Conservation (phyloP, 2,888 invertebrate genomes). For the Troides aeacus region DNA sequence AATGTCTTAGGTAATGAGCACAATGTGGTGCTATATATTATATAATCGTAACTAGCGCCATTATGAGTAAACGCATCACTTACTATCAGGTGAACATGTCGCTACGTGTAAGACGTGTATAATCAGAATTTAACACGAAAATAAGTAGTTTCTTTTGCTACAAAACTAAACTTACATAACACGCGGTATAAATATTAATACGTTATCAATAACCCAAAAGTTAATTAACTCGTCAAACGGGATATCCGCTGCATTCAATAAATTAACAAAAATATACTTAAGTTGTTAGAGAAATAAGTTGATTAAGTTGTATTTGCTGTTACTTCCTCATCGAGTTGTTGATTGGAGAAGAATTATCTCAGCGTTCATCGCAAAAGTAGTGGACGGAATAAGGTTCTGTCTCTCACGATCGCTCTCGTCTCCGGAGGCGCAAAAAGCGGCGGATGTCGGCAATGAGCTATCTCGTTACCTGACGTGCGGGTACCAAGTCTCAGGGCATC, state of each 20-base stretch:
- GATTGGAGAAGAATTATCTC: constrained; percentile 1
- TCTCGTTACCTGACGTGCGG: constrained; percentile 21
- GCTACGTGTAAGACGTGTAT: too few species aligned
- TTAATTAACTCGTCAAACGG: constrained; percentile 10
- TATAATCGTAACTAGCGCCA: too few species aligned
- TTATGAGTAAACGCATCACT: too few species aligned
- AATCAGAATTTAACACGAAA: too few species aligned
- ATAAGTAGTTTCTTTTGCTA: too few species aligned
- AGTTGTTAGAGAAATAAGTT: background rate
- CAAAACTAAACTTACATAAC: too few species aligned
- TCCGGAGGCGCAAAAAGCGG: constrained; percentile 9
- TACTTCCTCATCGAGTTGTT: background rate
- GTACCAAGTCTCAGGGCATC: constrained; percentile 22
- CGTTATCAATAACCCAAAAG: background rate
- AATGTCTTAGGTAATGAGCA: too few species aligned
- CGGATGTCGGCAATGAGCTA: constrained; percentile 22
- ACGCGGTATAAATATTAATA: background rate
- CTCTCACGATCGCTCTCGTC: background rate
- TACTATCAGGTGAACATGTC: too few species aligned
- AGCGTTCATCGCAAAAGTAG: background rate
- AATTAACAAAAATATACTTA: background rate
- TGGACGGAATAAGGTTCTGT: constrained; percentile 12
- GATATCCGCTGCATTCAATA: constrained; percentile 13
- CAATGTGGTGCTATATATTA: too few species aligned
- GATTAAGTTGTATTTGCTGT: constrained; percentile 11